Base-by-base conservation (phyloP, 2,797 vertebrate species). In the Myotis planiceps region DNA sequence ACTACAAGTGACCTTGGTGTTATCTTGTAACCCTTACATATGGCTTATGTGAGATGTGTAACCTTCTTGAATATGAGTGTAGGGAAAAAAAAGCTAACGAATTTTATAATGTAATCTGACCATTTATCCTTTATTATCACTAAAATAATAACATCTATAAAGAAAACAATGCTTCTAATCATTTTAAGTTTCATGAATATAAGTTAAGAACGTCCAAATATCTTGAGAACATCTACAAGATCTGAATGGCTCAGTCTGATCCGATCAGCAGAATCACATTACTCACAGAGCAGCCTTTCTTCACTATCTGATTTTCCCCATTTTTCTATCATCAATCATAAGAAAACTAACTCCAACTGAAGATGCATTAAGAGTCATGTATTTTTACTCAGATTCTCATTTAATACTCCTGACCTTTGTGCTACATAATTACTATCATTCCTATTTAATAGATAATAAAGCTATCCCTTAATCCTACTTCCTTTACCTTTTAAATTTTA, bases 121-220 rank as follows among this genome's bases (percentile, higher is more conserved):
- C 63, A 60, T 23, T 66, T 55, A 45, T 21, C 23, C 51, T 60
- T 69, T 45, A 29, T 4, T 9, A 49, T n/a, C 60, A 42, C 23
- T 49, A 85, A 79, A 69, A 82, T 7, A 23, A 19, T 27, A 96
- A 60, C 27, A 45, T 42, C 1, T 2, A 12, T 16, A 92, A 79
- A 79, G 94, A 76, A 90, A 96, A 89, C 0, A 93, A 96, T 79
- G 68, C 75, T 72, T 74, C 47, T 55, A 93, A 47, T n/a, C 29
- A 32, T 3, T 58, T 76, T 0, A 0, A 65, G 51, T 84, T 74
- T 58, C 63, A 75, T 34, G 23, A 1, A 65, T 2, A 27, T 29
- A 76, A 74, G 19, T 60, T 92, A 82, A 97, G 19, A 88, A 97
- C 60, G 27, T 86, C 74, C 14, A 4, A 92, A 65, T 2, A 88